Evolutionary conservation across 2,113 vertebrate species (phyloP).

Genomic region (Mystacornis crossleyi): DNA sequence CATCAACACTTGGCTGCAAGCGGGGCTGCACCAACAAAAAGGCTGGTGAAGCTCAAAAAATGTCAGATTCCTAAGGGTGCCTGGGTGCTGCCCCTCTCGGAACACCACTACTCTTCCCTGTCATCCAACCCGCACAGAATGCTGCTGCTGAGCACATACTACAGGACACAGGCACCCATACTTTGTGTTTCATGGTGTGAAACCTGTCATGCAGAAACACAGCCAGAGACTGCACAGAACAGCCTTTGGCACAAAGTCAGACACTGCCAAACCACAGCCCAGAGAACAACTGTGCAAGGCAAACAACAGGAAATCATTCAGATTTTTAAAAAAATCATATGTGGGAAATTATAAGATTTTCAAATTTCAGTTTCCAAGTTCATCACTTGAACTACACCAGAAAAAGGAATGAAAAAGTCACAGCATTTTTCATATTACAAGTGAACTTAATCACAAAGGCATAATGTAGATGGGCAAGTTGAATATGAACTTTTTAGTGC

Average conservation of each 20-base stretch:
- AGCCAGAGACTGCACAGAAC: not conserved
- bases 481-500: not conserved
- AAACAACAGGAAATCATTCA: not conserved
- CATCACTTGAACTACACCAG: not conserved
- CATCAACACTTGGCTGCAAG: not conserved
- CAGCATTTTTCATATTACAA: not conserved
- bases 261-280: not conserved
- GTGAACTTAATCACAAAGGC: not conserved
- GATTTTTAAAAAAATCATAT: not conserved
- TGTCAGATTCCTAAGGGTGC: not conserved
- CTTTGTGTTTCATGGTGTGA: not conserved
- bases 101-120: rapidly evolving
- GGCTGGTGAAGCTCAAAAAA: not conserved
- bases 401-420: not conserved
- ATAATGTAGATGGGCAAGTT: not conserved
- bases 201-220: not conserved
- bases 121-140: not conserved
- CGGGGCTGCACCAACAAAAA: not conserved
- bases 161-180: not conserved
- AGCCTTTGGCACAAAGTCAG: not conserved
- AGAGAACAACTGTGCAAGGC: not conserved
- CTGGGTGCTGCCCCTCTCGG: not conserved
- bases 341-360: not conserved
- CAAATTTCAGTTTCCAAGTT: not conserved
- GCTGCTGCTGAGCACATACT: not conserved